phyloP scores from a whole-genome alignment of 2,888 invertebrate genomes.

The Zaprionus obscuricornis region DNA sequence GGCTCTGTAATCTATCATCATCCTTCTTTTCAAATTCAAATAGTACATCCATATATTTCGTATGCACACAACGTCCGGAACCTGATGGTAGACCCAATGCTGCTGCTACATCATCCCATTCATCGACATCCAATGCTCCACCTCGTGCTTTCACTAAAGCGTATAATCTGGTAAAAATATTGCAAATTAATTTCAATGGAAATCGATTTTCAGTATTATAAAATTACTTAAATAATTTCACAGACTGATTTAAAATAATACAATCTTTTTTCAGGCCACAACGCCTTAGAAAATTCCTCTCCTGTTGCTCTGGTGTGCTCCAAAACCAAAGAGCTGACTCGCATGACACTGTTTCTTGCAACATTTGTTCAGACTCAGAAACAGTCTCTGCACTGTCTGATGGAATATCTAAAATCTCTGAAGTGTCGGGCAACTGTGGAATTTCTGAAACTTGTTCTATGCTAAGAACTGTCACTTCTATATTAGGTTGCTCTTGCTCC shows the following conservation, averaged over 20 bases:
- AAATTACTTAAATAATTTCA: conserved; percentile 39
- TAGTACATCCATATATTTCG: conserved; percentile 36
- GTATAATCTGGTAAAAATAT: conserved; percentile 16
- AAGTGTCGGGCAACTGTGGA: not conserved
- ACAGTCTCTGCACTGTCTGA: too few species aligned
- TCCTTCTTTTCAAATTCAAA: conserved; percentile 32
- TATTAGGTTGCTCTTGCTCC: not conserved
- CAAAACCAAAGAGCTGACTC: conserved; percentile 36
- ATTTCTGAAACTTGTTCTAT: not conserved
- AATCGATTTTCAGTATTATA: not conserved
- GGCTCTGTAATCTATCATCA: conserved; percentile 12
- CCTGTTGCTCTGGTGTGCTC: conserved; percentile 35
- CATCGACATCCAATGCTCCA: conserved; percentile 33
- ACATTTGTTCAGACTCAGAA: too few species aligned
- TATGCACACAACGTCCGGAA: conserved; percentile 19
- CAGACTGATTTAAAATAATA: conserved; percentile 12
- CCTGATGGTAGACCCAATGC: conserved; percentile 23
- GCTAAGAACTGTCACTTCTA: not conserved
- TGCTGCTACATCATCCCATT: conserved; percentile 39
- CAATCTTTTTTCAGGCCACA: conserved; percentile 17
- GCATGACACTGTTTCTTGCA: not conserved
- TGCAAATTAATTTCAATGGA: not conserved
- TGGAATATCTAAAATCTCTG: too few species aligned
- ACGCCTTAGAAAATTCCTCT: conserved; percentile 33
- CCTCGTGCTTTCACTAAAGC: conserved; percentile 29